phyloP scores from a whole-genome alignment of 2,797 vertebrate genomes.

The Lerista edwardsae region DNA sequence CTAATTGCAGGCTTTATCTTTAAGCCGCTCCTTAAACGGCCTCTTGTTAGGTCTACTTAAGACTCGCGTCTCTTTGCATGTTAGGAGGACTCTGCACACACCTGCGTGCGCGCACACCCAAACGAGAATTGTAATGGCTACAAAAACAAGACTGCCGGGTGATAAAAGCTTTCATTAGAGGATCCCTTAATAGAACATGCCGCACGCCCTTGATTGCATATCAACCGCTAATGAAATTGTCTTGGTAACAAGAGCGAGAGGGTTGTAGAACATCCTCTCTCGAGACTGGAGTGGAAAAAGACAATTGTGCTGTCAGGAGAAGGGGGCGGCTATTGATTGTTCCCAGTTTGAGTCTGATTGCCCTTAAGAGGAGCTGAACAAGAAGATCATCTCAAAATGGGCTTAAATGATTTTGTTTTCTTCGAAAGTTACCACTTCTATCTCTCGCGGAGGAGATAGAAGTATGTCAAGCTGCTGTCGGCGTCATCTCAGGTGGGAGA shows the following conservation, averaged over 20 bases:
- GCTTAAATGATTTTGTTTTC: slow-evolving; percentile 66
- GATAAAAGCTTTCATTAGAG: slow-evolving; percentile 74
- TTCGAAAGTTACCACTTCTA: slow-evolving; percentile 60
- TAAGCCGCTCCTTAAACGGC: slow-evolving; percentile 66
- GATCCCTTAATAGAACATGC: slow-evolving; percentile 73
- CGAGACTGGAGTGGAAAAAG: slow-evolving; percentile 70
- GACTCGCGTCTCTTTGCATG: slow-evolving; percentile 64
- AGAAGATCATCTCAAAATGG: slow-evolving; percentile 69
- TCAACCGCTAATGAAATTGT: slow-evolving; percentile 84
- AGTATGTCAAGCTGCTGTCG: slow-evolving; percentile 37
- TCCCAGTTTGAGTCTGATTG: slow-evolving; percentile 79
- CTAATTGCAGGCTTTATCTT: slow-evolving; percentile 70
- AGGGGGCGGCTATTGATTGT: slow-evolving; percentile 73
- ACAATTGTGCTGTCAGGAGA: slow-evolving; percentile 67
- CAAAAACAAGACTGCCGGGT: slow-evolving; percentile 44
- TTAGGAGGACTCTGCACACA: slow-evolving; percentile 44
- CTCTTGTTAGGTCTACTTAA: slow-evolving; percentile 71
- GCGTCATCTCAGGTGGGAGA: slow-evolving; percentile 20
- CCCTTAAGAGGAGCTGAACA: slow-evolving; percentile 69
- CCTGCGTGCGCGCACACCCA: background rate
- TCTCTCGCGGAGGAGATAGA: slow-evolving; percentile 31
- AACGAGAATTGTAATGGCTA: slow-evolving; percentile 58
- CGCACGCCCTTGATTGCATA: slow-evolving; percentile 77
- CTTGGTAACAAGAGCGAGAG: slow-evolving; percentile 75
- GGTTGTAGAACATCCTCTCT: slow-evolving; percentile 73